Percentiles rank a stretch among this genome's conserved stretches.
Evolutionary conservation across 2,888 invertebrate species (phyloP).

Genomic region (Melitaea athalia): DNA sequence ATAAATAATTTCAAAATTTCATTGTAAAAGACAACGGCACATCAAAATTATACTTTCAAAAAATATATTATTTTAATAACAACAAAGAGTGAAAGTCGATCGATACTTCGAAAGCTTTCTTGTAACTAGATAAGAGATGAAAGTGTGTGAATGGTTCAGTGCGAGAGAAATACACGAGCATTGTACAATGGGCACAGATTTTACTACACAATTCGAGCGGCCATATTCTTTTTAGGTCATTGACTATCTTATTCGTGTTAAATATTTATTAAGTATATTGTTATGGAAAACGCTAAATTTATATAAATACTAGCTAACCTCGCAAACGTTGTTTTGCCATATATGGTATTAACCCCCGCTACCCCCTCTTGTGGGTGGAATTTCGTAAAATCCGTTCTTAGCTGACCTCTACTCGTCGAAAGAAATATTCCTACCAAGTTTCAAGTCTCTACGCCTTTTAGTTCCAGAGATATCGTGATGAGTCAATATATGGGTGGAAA

Average conservation of each 20-base stretch:
- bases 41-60: slow-evolving; percentile 35
- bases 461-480: too few relatives aligned
- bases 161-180: slow-evolving; percentile 51
- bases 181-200: slow-evolving; percentile 22
- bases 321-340: too few relatives aligned
- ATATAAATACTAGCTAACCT: too few relatives aligned
- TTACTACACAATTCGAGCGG: neutral
- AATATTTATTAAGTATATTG: too few relatives aligned
- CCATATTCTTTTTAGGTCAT: slow-evolving; percentile 6
- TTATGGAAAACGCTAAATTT: too few relatives aligned
- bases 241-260: neutral
- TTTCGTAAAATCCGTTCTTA: too few relatives aligned
- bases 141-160: slow-evolving; percentile 71
- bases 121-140: slow-evolving; percentile 76
- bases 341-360: too few relatives aligned
- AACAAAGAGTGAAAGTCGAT: slow-evolving; percentile 77
- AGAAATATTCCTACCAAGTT: too few relatives aligned
- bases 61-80: slow-evolving; percentile 64
- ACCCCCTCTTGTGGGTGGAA: too few relatives aligned
- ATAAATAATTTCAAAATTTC: slow-evolving; percentile 20
- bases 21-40: slow-evolving; percentile 7
- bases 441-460: too few relatives aligned
- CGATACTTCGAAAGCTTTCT: slow-evolving; percentile 63
- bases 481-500: too few relatives aligned
- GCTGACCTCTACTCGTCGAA: too few relatives aligned